phyloP scores from a whole-genome alignment of 2,113 vertebrate genomes.

The Oceanites oceanicus region DNA sequence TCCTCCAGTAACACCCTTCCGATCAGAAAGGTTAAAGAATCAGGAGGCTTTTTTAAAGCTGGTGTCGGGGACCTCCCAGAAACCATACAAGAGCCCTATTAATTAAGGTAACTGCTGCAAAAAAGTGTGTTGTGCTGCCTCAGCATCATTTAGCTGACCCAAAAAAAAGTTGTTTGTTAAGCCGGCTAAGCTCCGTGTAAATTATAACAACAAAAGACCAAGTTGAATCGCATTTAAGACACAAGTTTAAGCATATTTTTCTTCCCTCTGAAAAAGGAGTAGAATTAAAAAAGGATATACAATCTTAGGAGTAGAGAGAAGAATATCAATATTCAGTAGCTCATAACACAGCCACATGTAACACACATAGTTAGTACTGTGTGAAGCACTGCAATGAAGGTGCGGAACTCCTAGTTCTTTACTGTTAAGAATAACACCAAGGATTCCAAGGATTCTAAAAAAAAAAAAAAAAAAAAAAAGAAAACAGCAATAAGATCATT shows the following conservation, averaged over 20 bases:
- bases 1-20: neutral
- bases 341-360: neutral
- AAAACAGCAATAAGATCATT: neutral
- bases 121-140: constrained; percentile 5
- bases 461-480: neutral
- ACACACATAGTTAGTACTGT: neutral
- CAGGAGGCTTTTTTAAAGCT: neutral
- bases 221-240: neutral
- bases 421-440: neutral
- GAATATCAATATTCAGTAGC: neutral
- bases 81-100: neutral
- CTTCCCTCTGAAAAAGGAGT: neutral
- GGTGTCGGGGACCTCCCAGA: neutral
- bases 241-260: neutral
- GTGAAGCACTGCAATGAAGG: neutral
- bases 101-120: constrained; percentile 31
- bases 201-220: neutral
- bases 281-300: neutral
- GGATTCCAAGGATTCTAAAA: neutral
- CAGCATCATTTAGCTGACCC: constrained; percentile 13
- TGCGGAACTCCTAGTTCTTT: neutral
- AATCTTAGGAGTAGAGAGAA: neutral
- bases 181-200: neutral
- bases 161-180: constrained; percentile 28
- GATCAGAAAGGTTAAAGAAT: neutral